Evolutionary conservation across 2,888 invertebrate genomes (phyloP).

Genomic region (Sinodicranocentrus sp.): DNA sequence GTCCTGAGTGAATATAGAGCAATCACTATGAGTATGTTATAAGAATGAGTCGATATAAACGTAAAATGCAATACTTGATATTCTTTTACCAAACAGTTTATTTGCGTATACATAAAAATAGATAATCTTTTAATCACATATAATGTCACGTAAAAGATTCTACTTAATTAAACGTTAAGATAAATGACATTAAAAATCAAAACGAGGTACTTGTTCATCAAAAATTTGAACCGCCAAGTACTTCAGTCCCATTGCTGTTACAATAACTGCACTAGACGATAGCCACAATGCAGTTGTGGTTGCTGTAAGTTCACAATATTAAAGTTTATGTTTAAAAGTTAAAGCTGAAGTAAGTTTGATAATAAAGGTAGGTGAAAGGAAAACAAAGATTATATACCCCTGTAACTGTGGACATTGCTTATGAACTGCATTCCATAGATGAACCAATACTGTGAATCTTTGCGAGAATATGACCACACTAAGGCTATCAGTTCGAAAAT

Average conservation of each 20-base stretch:
- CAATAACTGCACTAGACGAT: conserved; percentile 24
- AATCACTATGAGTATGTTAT: too few species aligned
- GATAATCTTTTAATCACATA: too few species aligned
- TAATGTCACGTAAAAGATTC: too few species aligned
- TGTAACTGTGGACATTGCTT: conserved; percentile 70
- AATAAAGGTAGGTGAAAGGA: too few species aligned
- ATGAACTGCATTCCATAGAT: conserved; percentile 71
- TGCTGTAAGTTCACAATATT: conserved; percentile 21
- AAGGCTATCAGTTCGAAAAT: conserved; percentile 73
- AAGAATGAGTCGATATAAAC: too few species aligned
- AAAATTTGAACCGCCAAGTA: conserved; percentile 11
- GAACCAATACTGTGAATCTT: conserved; percentile 66
- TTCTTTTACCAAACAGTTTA: too few species aligned
- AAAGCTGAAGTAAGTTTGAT: conserved; percentile 21
- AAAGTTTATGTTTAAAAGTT: too few species aligned
- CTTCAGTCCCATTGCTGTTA: conserved; percentile 43
- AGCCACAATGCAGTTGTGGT: conserved; percentile 34
- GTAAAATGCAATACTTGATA: too few species aligned
- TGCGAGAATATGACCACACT: conserved; percentile 72
- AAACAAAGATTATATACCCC: conserved; percentile 53
- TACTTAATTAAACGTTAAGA: too few species aligned
- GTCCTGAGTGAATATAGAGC: too few species aligned
- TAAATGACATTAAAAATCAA: too few species aligned
- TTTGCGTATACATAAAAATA: too few species aligned
- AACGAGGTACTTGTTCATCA: conserved; percentile 27